A percentile compares a stretch with the other conserved stretches of the same genome.
Evolutionary conservation across 2,888 invertebrate species (phyloP).

Genomic region (Plusia festucae): DNA sequence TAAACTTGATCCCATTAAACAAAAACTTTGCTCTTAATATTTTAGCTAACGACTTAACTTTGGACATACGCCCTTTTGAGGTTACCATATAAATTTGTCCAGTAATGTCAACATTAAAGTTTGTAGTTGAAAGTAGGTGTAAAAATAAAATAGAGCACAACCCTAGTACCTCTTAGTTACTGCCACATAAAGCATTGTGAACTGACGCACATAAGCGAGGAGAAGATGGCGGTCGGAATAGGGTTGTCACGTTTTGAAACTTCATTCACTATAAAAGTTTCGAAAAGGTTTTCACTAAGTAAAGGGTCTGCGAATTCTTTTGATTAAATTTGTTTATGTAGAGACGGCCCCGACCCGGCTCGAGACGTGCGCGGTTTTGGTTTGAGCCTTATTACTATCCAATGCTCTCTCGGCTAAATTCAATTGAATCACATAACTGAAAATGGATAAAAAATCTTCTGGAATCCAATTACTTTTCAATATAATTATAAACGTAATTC

Average conservation of each 20-base stretch:
- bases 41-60: conserved; percentile 82
- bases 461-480: neutral
- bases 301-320: conserved; percentile 2
- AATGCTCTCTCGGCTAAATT: neutral
- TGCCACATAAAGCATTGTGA: conserved; percentile 24
- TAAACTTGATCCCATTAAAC: conserved; percentile 77
- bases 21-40: conserved; percentile 84
- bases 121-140: conserved; percentile 46
- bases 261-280: conserved; percentile 2
- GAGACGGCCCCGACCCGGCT: neutral
- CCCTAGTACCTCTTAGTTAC: conserved; percentile 31
- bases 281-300: conserved; percentile 6
- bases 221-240: conserved; percentile 15
- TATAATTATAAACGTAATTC: no score
- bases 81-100: conserved; percentile 68
- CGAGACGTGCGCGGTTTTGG: neutral
- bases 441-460: neutral
- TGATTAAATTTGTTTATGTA: neutral
- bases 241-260: conserved; percentile 15
- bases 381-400: conserved; percentile 1
- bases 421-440: neutral
- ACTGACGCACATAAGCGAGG: conserved; percentile 20
- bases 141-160: conserved; percentile 44
- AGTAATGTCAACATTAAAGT: conserved; percentile 51
- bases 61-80: conserved; percentile 67